Evolutionary conservation across 1,140 invertebrate genomes (phyloP), one percentile per base, ranked within the genome.

Genomic region (Liolophura sinensis): DNA sequence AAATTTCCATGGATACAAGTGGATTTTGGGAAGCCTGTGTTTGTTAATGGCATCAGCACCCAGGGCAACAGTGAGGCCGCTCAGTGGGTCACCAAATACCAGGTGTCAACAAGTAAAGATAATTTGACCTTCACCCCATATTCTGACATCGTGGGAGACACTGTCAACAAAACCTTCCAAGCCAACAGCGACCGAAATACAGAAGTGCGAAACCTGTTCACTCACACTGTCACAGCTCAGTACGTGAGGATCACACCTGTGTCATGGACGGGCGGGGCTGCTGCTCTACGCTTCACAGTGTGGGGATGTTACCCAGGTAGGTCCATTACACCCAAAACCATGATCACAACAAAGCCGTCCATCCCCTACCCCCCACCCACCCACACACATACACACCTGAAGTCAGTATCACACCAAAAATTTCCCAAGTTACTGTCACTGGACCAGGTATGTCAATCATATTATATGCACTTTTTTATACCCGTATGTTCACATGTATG

Each of bases 41-140:
- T 68, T 40, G 40, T 73, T 22, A 70, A 68, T 66, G 71, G 71
- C 24, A 48, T 73, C 11, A 54, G 72, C 18, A 72, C 71, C 7
- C 73, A 76, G 54, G 77, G 74, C 16, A 51, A 62, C 56, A 60
- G 47, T 12, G 40, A 69, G 16, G 64, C 60, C 18, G 64, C 73
- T 12, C 73, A 76, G 20, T 84, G 78, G 76, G 75, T 85, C 1
- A 77, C 69, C 47, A 47, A 55, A 4, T 85, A 81, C 62, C 74
- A 73, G 12, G 74, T 85, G 0, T 69, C 70, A 20, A 74, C 73
- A 54, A 84, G 81, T n/a, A 56, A 74, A 16, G 82, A 84, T 68
- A 78, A 79, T 24, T 61, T 68, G 1, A 65, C 47, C 49, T 78
- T 76, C 51, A 60, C 46, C 24, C 71, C 68, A 5, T 76, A 76